Evolutionary conservation across 2,113 vertebrate genomes (phyloP).

Genomic region (Platichthys stellatus): DNA sequence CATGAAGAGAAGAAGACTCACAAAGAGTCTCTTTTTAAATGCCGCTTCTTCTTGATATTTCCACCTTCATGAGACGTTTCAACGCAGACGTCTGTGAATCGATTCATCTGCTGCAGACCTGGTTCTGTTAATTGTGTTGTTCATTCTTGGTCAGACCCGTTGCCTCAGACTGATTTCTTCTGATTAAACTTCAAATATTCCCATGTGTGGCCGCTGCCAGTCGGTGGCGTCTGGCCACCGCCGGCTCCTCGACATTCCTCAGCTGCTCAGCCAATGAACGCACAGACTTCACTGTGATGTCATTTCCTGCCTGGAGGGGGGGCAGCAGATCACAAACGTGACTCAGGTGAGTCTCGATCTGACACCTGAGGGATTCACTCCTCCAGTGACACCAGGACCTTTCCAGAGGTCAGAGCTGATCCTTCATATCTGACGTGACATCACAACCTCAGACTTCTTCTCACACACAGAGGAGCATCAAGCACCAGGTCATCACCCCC

Average conservation of each 20-base stretch:
- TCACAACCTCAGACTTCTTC: neutral
- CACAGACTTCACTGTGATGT: neutral
- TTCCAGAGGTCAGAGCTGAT: neutral
- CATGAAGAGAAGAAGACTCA: no score
- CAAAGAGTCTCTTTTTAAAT: no score
- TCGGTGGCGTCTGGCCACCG: conserved; percentile 75
- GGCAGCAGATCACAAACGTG: neutral
- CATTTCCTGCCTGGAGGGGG: conserved; percentile 22
- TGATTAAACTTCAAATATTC: conserved; percentile 84
- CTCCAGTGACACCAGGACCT: neutral
- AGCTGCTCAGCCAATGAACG: conserved; percentile 36
- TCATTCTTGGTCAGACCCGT: neutral
- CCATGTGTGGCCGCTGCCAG: conserved; percentile 80
- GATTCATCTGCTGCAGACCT: no score
- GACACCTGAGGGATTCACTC: conserved; percentile 22
- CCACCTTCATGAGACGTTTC: no score
- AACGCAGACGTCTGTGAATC: no score
- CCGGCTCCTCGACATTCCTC: conserved; percentile 83
- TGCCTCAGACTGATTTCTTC: conserved; percentile 69
- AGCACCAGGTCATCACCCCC: no score
- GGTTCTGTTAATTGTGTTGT: neutral
- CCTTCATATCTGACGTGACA: neutral
- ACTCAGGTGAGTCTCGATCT: conserved; percentile 27
- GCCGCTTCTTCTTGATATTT: no score
- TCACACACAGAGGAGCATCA: no score